Conservation (phyloP, 2,888 invertebrate genomes). For the Acrobeloides nanus region DNA sequence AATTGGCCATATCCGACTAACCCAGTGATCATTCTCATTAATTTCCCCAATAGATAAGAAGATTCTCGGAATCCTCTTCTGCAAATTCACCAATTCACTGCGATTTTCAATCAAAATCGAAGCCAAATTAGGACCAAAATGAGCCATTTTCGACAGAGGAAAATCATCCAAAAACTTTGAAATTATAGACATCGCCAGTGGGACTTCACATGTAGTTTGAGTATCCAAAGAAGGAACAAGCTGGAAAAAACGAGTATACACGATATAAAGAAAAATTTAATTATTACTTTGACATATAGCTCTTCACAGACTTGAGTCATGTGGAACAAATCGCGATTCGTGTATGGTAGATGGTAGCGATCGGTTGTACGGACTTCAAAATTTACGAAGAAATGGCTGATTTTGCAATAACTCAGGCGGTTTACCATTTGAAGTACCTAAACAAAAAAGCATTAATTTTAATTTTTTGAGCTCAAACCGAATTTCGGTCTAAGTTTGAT, state of each 20-base stretch:
- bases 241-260: slow-evolving; percentile 12
- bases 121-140: slow-evolving; percentile 42
- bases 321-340: slow-evolving; percentile 43
- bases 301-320: slow-evolving; percentile 46
- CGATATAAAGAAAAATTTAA: background rate
- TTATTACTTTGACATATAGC: slow-evolving; percentile 34
- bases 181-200: slow-evolving; percentile 31
- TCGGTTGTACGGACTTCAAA: slow-evolving; percentile 48
- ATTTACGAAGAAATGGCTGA: slow-evolving; percentile 44
- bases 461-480: too few species aligned
- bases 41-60: too few species aligned
- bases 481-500: too few species aligned
- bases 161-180: slow-evolving; percentile 41
- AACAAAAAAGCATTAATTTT: too few species aligned
- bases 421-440: slow-evolving; percentile 36
- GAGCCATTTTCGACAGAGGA: slow-evolving; percentile 35
- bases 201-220: slow-evolving; percentile 37
- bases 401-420: slow-evolving; percentile 40
- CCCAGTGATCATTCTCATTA: too few species aligned
- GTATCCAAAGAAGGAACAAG: slow-evolving; percentile 47
- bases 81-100: too few species aligned
- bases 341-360: slow-evolving; percentile 45
- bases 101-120: slow-evolving; percentile 31
- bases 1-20: too few species aligned
- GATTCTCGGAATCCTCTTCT: too few species aligned